Conservation (phyloP, 2,113 vertebrate species). For the Calyptommatus sinebrachiatus region DNA sequence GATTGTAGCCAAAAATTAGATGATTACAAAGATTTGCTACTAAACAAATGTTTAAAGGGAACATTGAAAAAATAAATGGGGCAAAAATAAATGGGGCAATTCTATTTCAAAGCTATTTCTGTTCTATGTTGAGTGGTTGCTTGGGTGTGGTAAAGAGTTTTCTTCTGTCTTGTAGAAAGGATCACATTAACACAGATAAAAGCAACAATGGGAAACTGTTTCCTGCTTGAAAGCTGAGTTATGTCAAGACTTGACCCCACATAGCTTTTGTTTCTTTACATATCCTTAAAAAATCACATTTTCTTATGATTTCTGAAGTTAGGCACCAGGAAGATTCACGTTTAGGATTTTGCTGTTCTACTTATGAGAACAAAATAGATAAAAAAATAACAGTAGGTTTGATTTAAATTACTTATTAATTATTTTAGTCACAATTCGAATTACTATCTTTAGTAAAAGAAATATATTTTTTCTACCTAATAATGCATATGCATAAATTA, state of each 20-base stretch:
- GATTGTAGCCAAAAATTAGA: conserved; percentile 25
- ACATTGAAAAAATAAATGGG: not conserved
- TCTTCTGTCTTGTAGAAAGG: conserved; percentile 1
- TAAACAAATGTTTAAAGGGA: conserved; percentile 5
- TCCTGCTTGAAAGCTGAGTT: not conserved
- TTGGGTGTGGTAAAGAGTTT: not conserved
- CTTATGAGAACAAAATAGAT: not conserved
- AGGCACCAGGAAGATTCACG: not conserved
- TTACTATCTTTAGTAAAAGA: no score
- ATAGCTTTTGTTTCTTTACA: no score
- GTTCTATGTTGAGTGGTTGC: not conserved
- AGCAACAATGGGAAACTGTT: not conserved
- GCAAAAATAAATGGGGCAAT: not conserved
- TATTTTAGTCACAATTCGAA: no score
- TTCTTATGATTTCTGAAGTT: not conserved
- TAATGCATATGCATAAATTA: no score
- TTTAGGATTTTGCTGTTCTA: not conserved
- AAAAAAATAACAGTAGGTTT: not conserved
- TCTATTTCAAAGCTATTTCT: conserved; percentile 32
- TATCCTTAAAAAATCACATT: not conserved
- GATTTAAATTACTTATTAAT: no score
- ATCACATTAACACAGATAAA: not conserved
- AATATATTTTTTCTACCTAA: no score
- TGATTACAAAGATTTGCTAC: conserved; percentile 41
- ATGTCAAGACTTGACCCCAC: not conserved